These are phyloP conservation scores for Archilochus colubris DNA, from an alignment of 2,113 vertebrate species.

Conservation along the genomic window DNA sequence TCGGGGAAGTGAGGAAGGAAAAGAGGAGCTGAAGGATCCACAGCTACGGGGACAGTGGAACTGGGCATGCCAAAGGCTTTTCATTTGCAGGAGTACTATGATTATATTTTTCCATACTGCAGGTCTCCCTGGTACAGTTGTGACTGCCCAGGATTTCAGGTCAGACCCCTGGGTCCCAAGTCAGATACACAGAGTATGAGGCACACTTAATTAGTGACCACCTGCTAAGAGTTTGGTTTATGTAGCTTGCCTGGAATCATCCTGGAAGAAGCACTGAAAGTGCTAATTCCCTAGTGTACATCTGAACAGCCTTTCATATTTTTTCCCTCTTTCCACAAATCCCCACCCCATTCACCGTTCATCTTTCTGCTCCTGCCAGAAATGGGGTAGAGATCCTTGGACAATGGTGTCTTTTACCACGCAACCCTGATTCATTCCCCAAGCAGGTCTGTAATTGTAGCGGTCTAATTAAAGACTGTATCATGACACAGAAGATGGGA, in stretches of 20 bases:
- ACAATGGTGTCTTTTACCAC: constrained; percentile 51
- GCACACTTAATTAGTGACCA: not conserved
- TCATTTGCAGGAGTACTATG: not conserved
- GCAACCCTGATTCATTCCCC: constrained; percentile 34
- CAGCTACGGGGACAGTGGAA: not conserved
- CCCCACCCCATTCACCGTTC: not conserved
- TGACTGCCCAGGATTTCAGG: not conserved
- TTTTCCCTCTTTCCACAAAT: not conserved
- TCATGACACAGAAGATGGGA: not conserved
- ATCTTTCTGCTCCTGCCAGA: constrained; percentile 23
- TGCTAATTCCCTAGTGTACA: not conserved
- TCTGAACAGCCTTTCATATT: not conserved
- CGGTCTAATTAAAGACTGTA: constrained; percentile 60
- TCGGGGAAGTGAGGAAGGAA: not conserved
- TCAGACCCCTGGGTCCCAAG: not conserved
- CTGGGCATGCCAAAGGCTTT: not conserved
- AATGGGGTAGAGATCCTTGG: not conserved
- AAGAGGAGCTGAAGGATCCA: not conserved
- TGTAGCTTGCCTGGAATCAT: not conserved
- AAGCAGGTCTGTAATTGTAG: constrained; percentile 59
- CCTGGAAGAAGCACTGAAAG: not conserved
- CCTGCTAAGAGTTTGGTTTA: not conserved
- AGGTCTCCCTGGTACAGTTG: not conserved
- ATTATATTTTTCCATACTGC: not conserved
- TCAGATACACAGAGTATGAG: not conserved